Conservation (phyloP, 1,140 invertebrate species). For the Laupala kohalensis region DNA sequence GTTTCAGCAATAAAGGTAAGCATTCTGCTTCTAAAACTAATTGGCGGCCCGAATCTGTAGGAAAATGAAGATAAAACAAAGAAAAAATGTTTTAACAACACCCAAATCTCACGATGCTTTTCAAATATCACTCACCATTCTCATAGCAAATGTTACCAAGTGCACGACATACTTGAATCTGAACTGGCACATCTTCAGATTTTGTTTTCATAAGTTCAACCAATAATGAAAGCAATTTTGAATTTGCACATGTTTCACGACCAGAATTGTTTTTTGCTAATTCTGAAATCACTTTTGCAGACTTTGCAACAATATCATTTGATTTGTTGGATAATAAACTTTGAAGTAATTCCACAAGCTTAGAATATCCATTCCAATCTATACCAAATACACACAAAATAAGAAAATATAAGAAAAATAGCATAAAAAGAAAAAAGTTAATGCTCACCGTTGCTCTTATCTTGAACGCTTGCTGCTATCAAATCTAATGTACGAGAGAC, state of each 20-base stretch:
- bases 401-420: background rate
- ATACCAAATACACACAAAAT: background rate
- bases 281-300: conserved; percentile 40
- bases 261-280: conserved; percentile 53
- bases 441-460: background rate
- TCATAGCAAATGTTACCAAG: conserved; percentile 80
- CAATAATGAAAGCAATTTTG: conserved; percentile 40
- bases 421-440: background rate
- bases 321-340: conserved; percentile 4
- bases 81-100: too few relatives aligned
- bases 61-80: too few relatives aligned
- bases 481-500: conserved; percentile 11
- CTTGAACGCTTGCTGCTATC: conserved; percentile 10
- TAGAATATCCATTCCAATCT: background rate
- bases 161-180: conserved; percentile 61
- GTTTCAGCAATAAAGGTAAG: conserved; percentile 26
- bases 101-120: too few relatives aligned
- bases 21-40: conserved; percentile 46
- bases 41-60: conserved; percentile 33
- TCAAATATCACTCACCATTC: conserved; percentile 52
- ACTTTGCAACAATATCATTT: background rate
- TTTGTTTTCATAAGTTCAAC: conserved; percentile 33
- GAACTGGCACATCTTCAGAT: conserved; percentile 30
- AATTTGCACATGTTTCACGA: conserved; percentile 46
- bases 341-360: background rate